Evolutionary conservation across 2,797 vertebrate species (phyloP).

Genomic region (Urosaurus nigricauda): DNA sequence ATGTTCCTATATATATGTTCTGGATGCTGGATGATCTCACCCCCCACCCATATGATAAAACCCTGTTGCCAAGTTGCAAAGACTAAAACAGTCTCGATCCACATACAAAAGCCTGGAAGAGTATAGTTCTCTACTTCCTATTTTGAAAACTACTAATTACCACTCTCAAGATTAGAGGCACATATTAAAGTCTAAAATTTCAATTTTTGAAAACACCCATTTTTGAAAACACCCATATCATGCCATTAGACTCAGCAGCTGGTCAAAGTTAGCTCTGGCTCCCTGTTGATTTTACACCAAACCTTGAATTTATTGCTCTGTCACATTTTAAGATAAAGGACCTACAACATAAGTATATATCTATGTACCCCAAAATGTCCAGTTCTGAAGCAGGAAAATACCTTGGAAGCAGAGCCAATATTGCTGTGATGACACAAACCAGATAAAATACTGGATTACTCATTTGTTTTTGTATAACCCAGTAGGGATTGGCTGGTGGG

Average conservation of each 20-base stretch:
- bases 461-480: slow-evolving; percentile 86
- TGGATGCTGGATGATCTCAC: too few relatives aligned
- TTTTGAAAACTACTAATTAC: too few relatives aligned
- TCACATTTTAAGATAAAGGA: neutral
- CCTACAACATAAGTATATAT: neutral
- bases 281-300: neutral
- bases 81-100: too few relatives aligned
- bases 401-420: slow-evolving; percentile 91
- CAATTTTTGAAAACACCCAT: too few relatives aligned
- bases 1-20: too few relatives aligned
- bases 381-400: slow-evolving; percentile 62
- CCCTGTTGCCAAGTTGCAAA: too few relatives aligned
- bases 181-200: too few relatives aligned
- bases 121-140: too few relatives aligned
- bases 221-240: neutral
- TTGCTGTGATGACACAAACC: slow-evolving; percentile 84
- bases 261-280: neutral
- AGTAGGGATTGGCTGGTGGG: slow-evolving; percentile 85
- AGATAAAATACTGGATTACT: slow-evolving; percentile 87
- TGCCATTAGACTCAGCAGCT: neutral
- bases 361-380: neutral
- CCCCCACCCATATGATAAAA: too few relatives aligned
- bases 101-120: too few relatives aligned
- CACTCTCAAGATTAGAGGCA: too few relatives aligned
- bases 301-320: neutral